These are phyloP conservation scores for Pemphigus obesinymphae DNA, from an alignment of 1,140 invertebrate species.

Conservation along the genomic window DNA sequence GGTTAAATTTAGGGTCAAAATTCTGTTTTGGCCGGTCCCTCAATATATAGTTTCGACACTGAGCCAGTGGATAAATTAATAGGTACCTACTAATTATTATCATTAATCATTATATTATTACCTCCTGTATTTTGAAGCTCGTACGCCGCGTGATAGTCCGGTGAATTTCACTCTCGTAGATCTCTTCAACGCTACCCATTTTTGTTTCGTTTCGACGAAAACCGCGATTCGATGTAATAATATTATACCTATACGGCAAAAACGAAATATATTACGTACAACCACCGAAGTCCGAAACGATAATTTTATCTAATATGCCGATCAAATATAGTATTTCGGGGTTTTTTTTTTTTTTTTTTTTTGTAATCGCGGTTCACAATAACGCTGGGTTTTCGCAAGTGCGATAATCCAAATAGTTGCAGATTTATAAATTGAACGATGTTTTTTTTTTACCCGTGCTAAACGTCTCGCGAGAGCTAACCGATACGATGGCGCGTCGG, in stretches of 20 bases:
- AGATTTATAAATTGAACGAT: slow-evolving; percentile 11
- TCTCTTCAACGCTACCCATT: slow-evolving; percentile 47
- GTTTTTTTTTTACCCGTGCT: not conserved
- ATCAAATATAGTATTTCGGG: not conserved
- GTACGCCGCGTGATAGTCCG: slow-evolving; percentile 46
- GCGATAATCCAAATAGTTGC: not conserved
- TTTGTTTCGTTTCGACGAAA: no score
- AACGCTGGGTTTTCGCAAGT: not conserved
- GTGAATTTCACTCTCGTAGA: slow-evolving; percentile 46
- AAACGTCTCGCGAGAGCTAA: not conserved
- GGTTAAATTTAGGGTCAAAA: no score
- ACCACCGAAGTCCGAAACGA: not conserved
- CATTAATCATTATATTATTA: no score
- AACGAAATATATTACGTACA: not conserved
- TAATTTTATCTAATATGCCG: not conserved
- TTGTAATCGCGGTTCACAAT: not conserved
- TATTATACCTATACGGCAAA: not conserved
- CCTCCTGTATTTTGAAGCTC: slow-evolving; percentile 47
- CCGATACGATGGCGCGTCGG: slow-evolving; percentile 1
- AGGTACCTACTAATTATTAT: no score
- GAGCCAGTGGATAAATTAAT: no score
- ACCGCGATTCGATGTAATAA: not conserved
- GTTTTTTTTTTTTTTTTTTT: no score
- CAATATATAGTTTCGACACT: no score
- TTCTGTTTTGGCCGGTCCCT: no score